Base-by-base conservation (phyloP, 2,888 invertebrate species). In the Hybos culiciformis region DNA sequence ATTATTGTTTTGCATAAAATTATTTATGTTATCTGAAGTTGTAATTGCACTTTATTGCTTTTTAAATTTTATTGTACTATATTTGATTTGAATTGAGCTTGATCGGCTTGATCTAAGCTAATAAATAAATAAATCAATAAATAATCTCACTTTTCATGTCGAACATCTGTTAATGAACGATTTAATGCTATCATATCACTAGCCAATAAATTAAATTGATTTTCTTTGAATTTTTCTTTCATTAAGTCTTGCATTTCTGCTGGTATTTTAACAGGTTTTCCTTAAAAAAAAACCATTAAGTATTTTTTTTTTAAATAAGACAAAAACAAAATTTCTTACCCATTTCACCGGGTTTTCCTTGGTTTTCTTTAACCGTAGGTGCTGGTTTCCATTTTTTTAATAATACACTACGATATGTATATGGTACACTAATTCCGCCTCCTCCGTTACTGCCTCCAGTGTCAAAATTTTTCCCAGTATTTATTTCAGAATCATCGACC, bases 121-220 rank as follows among this genome's bases (percentile, higher is more conserved):
- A n/a, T n/a, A n/a, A n/a, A n/a, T n/a, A n/a, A n/a, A n/a, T n/a
- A n/a, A n/a, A n/a, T n/a, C n/a, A n/a, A n/a, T n/a, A n/a, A 17
- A 3, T 19, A 39, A 37, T 73, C 80, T 78, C 69, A 93, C 86
- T 87, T 87, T 51, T 84, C 83, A 61, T 93, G 77, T 59, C 97
- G 72, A 50, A 96, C 91, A 69, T 98, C 98, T 20, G 87, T 81
- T 44, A 98, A 74, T 7, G 92, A 91, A 56, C 98, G 75, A 71
- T 98, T 98, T 49, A 97, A 68, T 48, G 94, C 91, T 59, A 98
- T 94, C 80, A 90, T 84, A 66, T 98, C 96, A 65, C 93, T 94
- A 52, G 97, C 98, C 65, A 96, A 71, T 54, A 98, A 72, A 70
- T 98, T 98, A 71, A 98, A 98, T 72, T 98, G 97, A 71, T 98